Percentiles rank a stretch among this genome's conserved stretches.
phyloP scores from a whole-genome alignment of 2,888 invertebrate species.

The Lampropteryx suffumata region DNA sequence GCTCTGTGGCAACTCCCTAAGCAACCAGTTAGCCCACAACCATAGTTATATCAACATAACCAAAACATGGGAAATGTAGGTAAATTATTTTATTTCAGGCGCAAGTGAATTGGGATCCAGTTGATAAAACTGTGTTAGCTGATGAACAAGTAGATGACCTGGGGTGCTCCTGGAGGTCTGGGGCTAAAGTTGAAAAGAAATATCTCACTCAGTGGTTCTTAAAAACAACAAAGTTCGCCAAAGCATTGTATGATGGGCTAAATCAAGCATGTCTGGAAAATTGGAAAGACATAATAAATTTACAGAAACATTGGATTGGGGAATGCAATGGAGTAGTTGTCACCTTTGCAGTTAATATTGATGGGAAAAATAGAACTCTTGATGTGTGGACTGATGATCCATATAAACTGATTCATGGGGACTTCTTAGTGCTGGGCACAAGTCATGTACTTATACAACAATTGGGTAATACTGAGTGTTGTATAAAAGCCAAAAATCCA shows the following conservation, averaged over 20 bases:
- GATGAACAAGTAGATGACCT: constrained; percentile 98
- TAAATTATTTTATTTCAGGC: constrained; percentile 79
- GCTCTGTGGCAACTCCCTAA: no score
- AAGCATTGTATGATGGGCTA: constrained; percentile 87
- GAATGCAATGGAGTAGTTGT: constrained; percentile 90
- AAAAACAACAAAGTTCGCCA: constrained; percentile 92
- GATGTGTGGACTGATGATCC: constrained; percentile 90
- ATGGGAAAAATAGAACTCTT: constrained; percentile 53
- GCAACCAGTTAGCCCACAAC: no score
- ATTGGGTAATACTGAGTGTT: constrained; percentile 30
- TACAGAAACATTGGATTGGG: constrained; percentile 96
- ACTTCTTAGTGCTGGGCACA: constrained; percentile 85
- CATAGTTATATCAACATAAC: no score
- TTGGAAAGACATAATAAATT: constrained; percentile 92
- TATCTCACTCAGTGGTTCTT: constrained; percentile 97
- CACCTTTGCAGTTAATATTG: constrained; percentile 81
- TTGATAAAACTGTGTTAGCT: constrained; percentile 98
- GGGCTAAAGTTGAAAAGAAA: constrained; percentile 95
- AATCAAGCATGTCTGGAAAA: constrained; percentile 86
- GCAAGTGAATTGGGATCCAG: constrained; percentile 98
- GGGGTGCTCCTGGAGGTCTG: constrained; percentile 97
- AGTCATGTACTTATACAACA: constrained; percentile 59
- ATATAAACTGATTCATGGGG: constrained; percentile 87
- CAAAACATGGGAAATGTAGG: no score
- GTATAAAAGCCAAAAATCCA: constrained; percentile 83